Base-by-base conservation (phyloP, 2,113 vertebrate genomes). In the Phalacrocorax carbo region DNA sequence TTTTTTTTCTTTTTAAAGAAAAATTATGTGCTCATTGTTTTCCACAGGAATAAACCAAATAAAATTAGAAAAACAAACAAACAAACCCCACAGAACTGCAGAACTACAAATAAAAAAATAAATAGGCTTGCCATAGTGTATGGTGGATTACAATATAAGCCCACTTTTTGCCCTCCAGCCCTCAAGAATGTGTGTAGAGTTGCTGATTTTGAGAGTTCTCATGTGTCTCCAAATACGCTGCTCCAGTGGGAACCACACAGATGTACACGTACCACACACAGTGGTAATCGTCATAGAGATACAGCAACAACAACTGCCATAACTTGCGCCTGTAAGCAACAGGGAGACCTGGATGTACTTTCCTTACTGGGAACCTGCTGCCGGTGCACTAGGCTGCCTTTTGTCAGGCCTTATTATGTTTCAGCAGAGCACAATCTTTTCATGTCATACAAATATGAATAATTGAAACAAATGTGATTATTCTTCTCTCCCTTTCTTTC, bases 361-460 rank as follows among this genome's bases (percentile, higher is more conserved):
- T 62, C 36, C 10, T 54, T 46, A 5, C 30, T 44, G 58, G 34
- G n/a, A 88, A 82, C 8, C 18, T 79, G 38, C 40, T 85, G 61
- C 32, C 46, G 71, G 40, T 36, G 65, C 60, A 55, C 23, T 55
- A 64, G 38, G 26, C 36, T 93, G 40, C 29, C 6, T 88, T 91
- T 93, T 81, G 40, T 91, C 83, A 78, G 36, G 18, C 65, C 12
- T 51, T 78, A n/a, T 62, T 82, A 32, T 29, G 51, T 82, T 91
- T 71, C 71, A 61, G 73, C 7, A 62, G 29, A 30, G 42, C 87
- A 58, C 88, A 90, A 21, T 57, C 75, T 77, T 97, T 97, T 88
- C 49, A n/a, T 81, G 93, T 82, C 91, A 90, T 44, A 88, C 42
- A 94, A 94, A 92, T 95, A 96, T 91, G 78, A 95, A 95, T 97